These are phyloP conservation scores for Lymantria dispar DNA, from an alignment of 2,888 invertebrate genomes.

Conservation along the genomic window DNA sequence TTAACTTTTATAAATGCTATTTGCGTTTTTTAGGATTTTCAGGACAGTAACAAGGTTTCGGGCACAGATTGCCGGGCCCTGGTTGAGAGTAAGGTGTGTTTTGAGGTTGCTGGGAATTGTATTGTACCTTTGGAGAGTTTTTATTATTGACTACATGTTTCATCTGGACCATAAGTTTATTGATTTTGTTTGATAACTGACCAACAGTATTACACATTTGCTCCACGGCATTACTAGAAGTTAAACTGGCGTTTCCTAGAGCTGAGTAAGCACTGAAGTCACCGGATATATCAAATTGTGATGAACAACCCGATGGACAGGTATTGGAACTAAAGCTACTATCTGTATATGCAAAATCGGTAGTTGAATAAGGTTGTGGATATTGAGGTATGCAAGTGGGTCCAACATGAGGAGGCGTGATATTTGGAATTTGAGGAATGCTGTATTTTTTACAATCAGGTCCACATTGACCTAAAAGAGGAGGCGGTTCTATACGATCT, in stretches of 20 bases:
- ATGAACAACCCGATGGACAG: slow-evolving; percentile 24
- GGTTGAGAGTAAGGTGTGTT: background rate
- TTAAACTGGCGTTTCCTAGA: slow-evolving; percentile 12
- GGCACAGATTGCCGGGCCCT: background rate
- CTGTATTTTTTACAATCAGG: slow-evolving; percentile 3
- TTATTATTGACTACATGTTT: slow-evolving; percentile 17
- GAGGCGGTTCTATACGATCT: slow-evolving; percentile 5
- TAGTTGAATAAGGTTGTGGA: background rate
- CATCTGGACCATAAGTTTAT: slow-evolving; percentile 42
- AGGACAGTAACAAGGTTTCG: background rate
- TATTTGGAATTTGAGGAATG: background rate
- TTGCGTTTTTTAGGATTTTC: background rate
- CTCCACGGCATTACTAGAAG: slow-evolving; percentile 25
- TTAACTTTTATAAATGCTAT: background rate
- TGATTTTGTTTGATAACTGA: slow-evolving; percentile 40
- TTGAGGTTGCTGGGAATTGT: background rate
- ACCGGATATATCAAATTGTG: slow-evolving; percentile 26
- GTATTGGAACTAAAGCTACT: background rate
- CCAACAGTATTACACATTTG: slow-evolving; percentile 52
- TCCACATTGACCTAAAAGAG: slow-evolving; percentile 25
- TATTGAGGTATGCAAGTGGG: background rate
- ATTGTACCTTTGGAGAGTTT: background rate
- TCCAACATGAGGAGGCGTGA: background rate
- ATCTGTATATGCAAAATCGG: background rate
- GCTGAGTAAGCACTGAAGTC: slow-evolving; percentile 19